Evolutionary conservation across 2,113 vertebrate species (phyloP).

Genomic region (Sprattus sprattus): DNA sequence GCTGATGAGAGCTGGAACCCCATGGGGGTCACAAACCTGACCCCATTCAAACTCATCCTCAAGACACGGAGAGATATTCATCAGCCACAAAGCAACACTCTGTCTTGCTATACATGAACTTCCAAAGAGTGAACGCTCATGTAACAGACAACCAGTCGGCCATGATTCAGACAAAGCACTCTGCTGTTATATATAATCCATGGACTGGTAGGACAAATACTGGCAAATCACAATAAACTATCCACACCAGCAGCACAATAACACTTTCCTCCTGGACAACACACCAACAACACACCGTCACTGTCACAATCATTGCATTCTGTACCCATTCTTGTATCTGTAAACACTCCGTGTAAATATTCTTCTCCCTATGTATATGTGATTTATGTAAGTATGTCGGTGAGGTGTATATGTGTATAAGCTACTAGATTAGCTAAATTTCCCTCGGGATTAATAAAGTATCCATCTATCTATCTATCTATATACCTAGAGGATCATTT

Average conservation of each 20-base stretch:
- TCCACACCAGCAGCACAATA: no score
- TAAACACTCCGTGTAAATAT: no score
- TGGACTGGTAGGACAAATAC: background rate
- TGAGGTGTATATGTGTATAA: no score
- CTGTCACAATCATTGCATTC: no score
- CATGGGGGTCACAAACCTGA: background rate
- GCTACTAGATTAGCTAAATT: no score
- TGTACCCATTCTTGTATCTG: no score
- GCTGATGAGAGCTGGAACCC: background rate
- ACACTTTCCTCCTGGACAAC: no score
- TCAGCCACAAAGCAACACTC: background rate
- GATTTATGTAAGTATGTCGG: no score
- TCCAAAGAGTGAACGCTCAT: background rate
- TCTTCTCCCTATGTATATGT: no score
- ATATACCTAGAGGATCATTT: background rate
- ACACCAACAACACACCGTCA: no score
- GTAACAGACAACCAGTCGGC: background rate
- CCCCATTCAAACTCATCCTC: background rate
- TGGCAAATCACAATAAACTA: background rate
- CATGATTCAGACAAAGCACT: background rate
- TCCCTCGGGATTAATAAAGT: no score
- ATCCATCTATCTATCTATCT: no score
- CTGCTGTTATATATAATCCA: background rate
- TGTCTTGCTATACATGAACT: background rate
- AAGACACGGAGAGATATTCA: background rate